Evolutionary conservation across 1,140 invertebrate genomes (phyloP), one percentile per base, ranked within the genome.

Genomic region (Halictus rubicundus): DNA sequence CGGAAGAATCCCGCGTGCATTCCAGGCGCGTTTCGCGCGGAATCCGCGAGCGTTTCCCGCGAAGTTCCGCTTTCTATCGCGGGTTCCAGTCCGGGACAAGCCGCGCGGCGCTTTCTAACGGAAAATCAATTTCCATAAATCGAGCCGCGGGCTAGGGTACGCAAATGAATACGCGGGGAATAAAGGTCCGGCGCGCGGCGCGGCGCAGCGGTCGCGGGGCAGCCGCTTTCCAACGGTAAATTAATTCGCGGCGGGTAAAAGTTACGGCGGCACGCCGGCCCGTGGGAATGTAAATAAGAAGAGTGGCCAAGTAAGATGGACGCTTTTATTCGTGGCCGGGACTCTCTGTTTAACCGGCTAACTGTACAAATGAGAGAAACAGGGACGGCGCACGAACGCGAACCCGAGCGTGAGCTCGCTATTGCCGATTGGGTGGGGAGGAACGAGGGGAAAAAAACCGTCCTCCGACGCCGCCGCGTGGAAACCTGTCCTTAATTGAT

Each of bases 401-500:
- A 82, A 5, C 49, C 12, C 49, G 12, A 14, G 49, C 16, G 49
- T 16, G 12, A 1, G 49, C 5, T n/a, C 21, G 54, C 7, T 14
- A 14, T 12, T 14, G 42, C 14, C 42, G 42, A 8, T 61, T 1
- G n/a, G 10, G 74, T 61, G 73, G 39, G 65, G 27, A 21, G 23
- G 59, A 54, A 63, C 52, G 32, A 71, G 73, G 69, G 73, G 27
- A 74, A 82, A 86, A 88, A 86, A 82, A 65, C 42, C 79, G 77
- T 71, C 63, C 76, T 80, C 68, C 76, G 68, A 69, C 66, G 63
- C 63, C 57, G 73, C 54, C 66, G 71, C 84, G 65, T 82, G 88
- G 86, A 91, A 91, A 91, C 90, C 90, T 91, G 90, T 92, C 90
- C 87, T 88, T 91, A 91, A 92, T 92, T 92, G 90, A 92, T 92